Percentiles rank a stretch among this genome's conserved stretches.
Conservation (phyloP, 1,140 invertebrate genomes). For the Globodera rostochiensis region DNA sequence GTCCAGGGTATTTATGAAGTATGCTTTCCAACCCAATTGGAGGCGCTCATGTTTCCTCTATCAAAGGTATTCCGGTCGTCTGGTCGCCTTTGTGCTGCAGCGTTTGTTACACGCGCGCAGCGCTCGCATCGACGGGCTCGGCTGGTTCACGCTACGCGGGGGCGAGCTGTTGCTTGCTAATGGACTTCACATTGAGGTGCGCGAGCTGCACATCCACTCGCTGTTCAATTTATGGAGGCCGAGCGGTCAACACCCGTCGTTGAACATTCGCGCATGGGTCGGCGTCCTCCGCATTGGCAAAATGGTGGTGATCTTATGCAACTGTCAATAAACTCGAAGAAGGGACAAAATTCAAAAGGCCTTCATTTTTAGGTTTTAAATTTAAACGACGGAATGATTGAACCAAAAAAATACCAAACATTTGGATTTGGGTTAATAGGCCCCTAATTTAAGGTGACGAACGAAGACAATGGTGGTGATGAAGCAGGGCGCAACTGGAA, state of each 20-base stretch:
- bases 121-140: constrained; percentile 34
- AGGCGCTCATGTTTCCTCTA: no score
- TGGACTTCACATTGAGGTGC: constrained; percentile 60
- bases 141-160: constrained; percentile 36
- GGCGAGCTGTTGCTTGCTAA: constrained; percentile 42
- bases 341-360: no score
- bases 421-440: no score
- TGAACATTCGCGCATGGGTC: constrained; percentile 17
- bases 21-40: no score
- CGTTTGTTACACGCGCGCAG: constrained; percentile 10
- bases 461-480: no score
- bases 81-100: constrained; percentile 18
- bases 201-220: constrained; percentile 61
- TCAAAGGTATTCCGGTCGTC: constrained; percentile 21
- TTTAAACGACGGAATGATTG: no score
- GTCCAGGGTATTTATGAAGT: no score
- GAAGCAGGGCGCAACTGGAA: background rate
- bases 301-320: background rate
- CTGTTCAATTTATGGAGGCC: constrained; percentile 9
- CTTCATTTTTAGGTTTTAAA: no score
- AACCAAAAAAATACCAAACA: no score
- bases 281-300: constrained; percentile 8
- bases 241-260: background rate
- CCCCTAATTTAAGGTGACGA: no score
- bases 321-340: no score